Evolutionary conservation across 2,113 vertebrate genomes (phyloP), one percentile per base, ranked within the genome.

Genomic region (Aythya baeri): DNA sequence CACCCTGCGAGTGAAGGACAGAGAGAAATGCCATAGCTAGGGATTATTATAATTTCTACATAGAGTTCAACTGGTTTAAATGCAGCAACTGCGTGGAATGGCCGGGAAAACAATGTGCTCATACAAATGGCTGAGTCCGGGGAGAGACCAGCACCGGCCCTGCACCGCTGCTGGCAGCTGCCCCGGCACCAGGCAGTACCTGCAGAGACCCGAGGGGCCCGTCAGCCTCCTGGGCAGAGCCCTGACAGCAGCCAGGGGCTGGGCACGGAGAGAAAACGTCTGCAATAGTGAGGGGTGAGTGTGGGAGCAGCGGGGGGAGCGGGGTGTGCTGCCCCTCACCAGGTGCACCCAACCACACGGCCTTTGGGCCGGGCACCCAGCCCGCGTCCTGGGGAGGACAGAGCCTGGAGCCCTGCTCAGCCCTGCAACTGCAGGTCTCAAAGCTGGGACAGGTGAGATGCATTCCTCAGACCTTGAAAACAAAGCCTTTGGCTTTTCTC

Each of bases 1-100:
- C 68, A 83, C 89, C 91, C 86, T 74, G 79, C 90, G 57, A 85
- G 27, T 9, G 54, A 66, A 95, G 91, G 66, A 66, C 65, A 84
- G 90, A 89, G 34, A 44, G 65, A 85, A 94, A 91, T 86, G 52
- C 95, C 87, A 90, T 63, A 92, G 77, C 58, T 67, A 76, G 14
- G 65, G 84, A 43, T 81, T 70, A 86, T 83, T 74, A 3, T 32
- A 34, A 61, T 94, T 71, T 29, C 16, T 54, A 80, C 55, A 32
- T 34, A 26, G 73, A 70, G 49, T 57, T 46, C 68, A 49, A 29
- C 36, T 67, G 71, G 49, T 41, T 90, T 23, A 86, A 46, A 70
- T 8, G 22, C 57, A 43, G 22, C 16, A 23, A 55, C 43, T 18
- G 6, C 59, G 58, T 25, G 73, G 22, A 41, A 62, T 6, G 46